A percentile compares a stretch with the other conserved stretches of the same genome.
These are phyloP conservation scores for Amphiprion clarkii DNA, from an alignment of 2,797 vertebrate genomes.

Conservation along the genomic window DNA sequence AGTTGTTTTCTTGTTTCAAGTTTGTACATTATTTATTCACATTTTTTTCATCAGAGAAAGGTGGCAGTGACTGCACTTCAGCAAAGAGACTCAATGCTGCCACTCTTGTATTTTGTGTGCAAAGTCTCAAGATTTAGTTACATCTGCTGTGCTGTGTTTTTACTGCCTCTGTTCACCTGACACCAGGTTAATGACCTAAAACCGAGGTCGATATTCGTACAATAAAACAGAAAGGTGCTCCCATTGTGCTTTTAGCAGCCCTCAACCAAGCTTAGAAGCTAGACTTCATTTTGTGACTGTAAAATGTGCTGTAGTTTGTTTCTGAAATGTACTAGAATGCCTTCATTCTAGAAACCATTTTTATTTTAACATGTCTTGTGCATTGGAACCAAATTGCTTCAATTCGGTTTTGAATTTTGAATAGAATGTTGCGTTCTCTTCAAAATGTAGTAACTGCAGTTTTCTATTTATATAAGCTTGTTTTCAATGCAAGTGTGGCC, in stretches of 20 bases:
- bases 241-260: conserved; percentile 12
- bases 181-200: conserved; percentile 6
- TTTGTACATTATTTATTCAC: conserved; percentile 64
- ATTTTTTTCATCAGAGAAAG: conserved; percentile 35
- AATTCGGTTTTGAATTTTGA: not conserved
- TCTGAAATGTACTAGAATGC: conserved; percentile 15
- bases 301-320: conserved; percentile 15
- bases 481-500: conserved; percentile 23
- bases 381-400: not conserved
- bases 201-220: not conserved
- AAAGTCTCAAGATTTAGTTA: conserved; percentile 36
- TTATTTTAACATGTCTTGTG: conserved; percentile 26
- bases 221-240: conserved; percentile 21
- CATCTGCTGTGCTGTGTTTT: conserved; percentile 55
- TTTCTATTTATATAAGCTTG: conserved; percentile 16
- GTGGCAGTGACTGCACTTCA: conserved; percentile 13
- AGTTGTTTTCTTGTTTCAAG: conserved; percentile 37
- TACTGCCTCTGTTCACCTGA: not conserved
- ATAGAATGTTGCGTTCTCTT: not conserved
- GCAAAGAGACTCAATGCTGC: conserved; percentile 5
- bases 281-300: conserved; percentile 12
- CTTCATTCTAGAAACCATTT: conserved; percentile 14
- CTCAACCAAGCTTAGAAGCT: conserved; percentile 12
- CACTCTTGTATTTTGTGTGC: conserved; percentile 29
- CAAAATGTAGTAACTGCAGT: conserved; percentile 15